Base-by-base conservation (phyloP, 53 echinoderm and acorn worm genomes). In the Crossaster papposus region DNA sequence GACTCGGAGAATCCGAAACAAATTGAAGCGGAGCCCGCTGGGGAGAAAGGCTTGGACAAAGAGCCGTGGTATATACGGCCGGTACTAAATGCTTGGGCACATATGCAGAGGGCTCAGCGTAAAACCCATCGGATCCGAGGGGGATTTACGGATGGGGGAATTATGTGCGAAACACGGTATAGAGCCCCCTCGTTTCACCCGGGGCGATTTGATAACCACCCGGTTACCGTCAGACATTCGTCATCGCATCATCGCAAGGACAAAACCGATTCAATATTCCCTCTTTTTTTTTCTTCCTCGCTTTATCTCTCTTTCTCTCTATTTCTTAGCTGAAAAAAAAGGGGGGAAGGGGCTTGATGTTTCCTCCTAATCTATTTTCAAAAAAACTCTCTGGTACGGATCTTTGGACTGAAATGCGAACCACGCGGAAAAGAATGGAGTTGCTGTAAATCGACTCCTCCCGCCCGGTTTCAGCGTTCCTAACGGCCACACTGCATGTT, bases 21-120 rank as follows among this genome's bases (percentile, higher is more conserved):
- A 76, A 87, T 77, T 87, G 74, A 75, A 87, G 77, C 23, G 24
- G 62, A 64, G 55, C 35, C n/a, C 58, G 87, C 62, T 7, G 38
- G 87, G 58, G 87, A 76, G 36, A 65, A 26, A 2, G 68, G 15
- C 36, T 58, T 22, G 87, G 87, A 76, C 72, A 64, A 58, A 87
- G 87, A 62, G 34, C 28, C 87, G 36, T n/a, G n/a, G n/a, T n/a
- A n/a, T n/a, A 36, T 36, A 22, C 4, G 22, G 76, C 35, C 30
- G 76, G 35, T 76, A 24, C 36, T 58, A 75, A 87, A 62, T 75
- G 74, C 87, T 36, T 58, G 22, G 75, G 62, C 77, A 77, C 87
- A 76, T 52, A 77, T 75, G 75, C 77, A 62, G 35, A 87, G 62
- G 87, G 87, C 76, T 87, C 75, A 87, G 38, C 18, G 36, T 87